Evolutionary conservation across 2,113 vertebrate species (phyloP).

Genomic region (Menidia beryllina): DNA sequence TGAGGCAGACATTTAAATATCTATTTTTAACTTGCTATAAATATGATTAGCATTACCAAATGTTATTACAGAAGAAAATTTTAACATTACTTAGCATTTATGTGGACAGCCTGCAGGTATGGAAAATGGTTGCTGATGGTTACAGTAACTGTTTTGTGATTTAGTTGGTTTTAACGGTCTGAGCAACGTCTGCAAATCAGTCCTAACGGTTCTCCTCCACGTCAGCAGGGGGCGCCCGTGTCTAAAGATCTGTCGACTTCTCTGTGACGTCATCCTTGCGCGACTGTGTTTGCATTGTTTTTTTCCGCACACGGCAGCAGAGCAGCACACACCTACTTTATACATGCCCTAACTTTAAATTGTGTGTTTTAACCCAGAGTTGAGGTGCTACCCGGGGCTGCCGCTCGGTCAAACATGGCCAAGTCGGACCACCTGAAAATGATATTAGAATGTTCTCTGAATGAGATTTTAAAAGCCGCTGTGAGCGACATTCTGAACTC

Average conservation of each 20-base stretch:
- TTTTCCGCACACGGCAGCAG: slow-evolving; percentile 73
- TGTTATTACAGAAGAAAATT: no score
- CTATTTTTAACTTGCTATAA: no score
- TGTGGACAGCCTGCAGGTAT: slow-evolving; percentile 6
- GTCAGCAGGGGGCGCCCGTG: slow-evolving; percentile 33
- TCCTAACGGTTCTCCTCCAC: background rate
- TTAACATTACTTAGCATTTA: slow-evolving; percentile 50
- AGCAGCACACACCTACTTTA: slow-evolving; percentile 34
- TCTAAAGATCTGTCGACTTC: background rate
- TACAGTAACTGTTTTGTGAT: no score
- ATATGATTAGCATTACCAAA: no score
- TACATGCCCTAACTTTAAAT: slow-evolving; percentile 13
- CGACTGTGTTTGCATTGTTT: slow-evolving; percentile 56
- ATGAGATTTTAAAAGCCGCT: slow-evolving; percentile 80
- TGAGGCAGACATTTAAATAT: no score
- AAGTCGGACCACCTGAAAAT: slow-evolving; percentile 69
- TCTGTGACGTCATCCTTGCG: slow-evolving; percentile 50
- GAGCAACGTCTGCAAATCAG: background rate
- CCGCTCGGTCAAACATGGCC: slow-evolving; percentile 56
- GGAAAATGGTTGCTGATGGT: no score
- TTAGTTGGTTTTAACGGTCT: background rate
- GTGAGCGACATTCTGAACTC: slow-evolving; percentile 81
- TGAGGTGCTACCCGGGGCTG: background rate
- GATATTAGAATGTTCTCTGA: slow-evolving; percentile 78
- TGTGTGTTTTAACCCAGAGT: background rate